These are phyloP conservation scores for Mantis religiosa DNA, from an alignment of 2,888 invertebrate species.

Conservation along the genomic window DNA sequence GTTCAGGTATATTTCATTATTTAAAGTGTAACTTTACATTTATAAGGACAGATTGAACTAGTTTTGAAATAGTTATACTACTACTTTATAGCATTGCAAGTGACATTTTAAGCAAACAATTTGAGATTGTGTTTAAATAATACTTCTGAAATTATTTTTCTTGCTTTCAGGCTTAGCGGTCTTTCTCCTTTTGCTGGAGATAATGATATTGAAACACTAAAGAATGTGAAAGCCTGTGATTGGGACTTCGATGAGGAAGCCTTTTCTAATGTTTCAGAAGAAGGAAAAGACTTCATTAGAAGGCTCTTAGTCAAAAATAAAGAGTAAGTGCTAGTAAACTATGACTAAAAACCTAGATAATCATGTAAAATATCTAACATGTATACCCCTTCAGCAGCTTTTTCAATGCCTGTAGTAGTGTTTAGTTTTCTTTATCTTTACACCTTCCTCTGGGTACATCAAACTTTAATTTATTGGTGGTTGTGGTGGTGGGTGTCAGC, in stretches of 20 bases:
- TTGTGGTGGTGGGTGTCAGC: background rate
- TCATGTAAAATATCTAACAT: background rate
- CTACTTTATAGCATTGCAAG: background rate
- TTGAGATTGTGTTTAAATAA: background rate
- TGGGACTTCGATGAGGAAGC: constrained; percentile 99
- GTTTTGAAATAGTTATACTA: constrained; percentile 23
- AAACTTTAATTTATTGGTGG: too few species aligned
- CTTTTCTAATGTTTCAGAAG: constrained; percentile 89
- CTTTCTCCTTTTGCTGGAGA: constrained; percentile 98
- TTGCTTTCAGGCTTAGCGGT: constrained; percentile 74
- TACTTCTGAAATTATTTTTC: background rate
- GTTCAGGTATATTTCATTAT: too few species aligned
- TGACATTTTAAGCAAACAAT: background rate
- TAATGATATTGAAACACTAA: constrained; percentile 95
- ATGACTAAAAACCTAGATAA: background rate
- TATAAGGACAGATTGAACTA: background rate
- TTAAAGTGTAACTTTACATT: background rate
- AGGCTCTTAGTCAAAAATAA: constrained; percentile 87
- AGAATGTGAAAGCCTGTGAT: constrained; percentile 97
- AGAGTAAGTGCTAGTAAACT: constrained; percentile 72
- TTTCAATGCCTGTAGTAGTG: background rate
- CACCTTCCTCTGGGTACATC: too few species aligned
- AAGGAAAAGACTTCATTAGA: constrained; percentile 97
- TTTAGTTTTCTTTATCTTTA: too few species aligned
- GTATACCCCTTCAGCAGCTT: background rate